Evolutionary conservation across 2,113 vertebrate genomes (phyloP).

Genomic region (Plecturocebus donacophilus): DNA sequence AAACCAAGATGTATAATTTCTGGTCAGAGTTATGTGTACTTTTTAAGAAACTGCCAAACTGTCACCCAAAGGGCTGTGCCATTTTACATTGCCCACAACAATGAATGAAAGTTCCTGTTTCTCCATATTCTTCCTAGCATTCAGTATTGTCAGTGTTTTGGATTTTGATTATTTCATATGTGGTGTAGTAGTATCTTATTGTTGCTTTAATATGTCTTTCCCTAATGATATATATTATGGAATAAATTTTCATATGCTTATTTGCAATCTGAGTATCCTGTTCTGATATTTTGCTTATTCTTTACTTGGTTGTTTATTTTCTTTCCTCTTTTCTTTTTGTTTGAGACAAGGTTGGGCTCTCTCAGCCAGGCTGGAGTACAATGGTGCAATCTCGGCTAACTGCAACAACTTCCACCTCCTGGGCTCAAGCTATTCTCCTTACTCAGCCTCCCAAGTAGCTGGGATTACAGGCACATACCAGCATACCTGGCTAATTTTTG

Average conservation of each 20-base stretch:
- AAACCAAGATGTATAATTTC: neutral
- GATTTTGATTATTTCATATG: neutral
- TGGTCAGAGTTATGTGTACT: neutral
- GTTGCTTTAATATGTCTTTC: neutral
- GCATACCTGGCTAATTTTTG: no score
- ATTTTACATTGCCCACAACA: neutral
- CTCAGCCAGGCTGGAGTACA: no score
- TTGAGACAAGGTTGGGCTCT: no score
- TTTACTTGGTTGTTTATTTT: neutral
- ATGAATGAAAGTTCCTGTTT: neutral
- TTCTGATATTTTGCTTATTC: neutral
- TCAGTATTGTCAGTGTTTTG: neutral
- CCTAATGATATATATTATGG: neutral
- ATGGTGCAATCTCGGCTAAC: no score
- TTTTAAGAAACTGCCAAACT: neutral
- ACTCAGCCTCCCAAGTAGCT: no score
- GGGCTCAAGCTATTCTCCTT: no score
- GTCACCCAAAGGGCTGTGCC: neutral
- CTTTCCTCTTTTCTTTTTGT: no score
- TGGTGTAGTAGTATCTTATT: neutral
- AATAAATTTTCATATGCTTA: neutral
- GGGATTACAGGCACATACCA: no score
- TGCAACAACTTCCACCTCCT: no score
- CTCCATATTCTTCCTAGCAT: neutral
- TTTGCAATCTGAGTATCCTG: neutral